These are phyloP conservation scores for Eilema caniola DNA, from an alignment of 2,888 invertebrate genomes.

Conservation along the genomic window DNA sequence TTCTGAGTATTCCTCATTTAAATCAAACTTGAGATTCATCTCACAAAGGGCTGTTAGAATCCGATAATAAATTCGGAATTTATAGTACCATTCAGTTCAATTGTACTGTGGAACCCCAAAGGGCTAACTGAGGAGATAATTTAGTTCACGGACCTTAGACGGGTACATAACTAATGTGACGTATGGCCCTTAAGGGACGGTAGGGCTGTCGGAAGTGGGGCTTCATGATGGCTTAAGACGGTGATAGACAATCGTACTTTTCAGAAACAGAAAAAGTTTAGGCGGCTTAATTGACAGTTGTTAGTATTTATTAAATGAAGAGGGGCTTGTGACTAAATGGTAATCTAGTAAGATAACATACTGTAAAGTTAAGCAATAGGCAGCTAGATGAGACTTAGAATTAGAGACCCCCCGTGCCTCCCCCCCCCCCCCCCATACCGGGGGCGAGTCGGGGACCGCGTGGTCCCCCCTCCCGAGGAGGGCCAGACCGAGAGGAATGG, in stretches of 20 bases:
- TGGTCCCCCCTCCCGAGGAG: no score
- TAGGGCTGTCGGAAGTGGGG: constrained; percentile 58
- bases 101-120: constrained; percentile 45
- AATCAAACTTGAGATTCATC: constrained; percentile 44
- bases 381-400: no score
- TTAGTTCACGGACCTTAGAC: constrained; percentile 54
- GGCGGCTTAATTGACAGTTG: neutral
- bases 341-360: no score
- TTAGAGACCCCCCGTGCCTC: no score
- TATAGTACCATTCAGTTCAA: constrained; percentile 51
- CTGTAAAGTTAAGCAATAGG: no score
- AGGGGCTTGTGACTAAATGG: no score
- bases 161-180: constrained; percentile 71
- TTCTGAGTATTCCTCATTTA: constrained; percentile 15
- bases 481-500: no score
- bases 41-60: constrained; percentile 33
- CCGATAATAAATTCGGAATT: constrained; percentile 51
- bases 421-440: no score
- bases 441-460: no score
- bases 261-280: neutral
- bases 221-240: constrained; percentile 25
- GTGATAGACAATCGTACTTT: constrained; percentile 8
- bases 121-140: constrained; percentile 58
- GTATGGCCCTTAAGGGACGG: constrained; percentile 60
- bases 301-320: neutral